These are phyloP conservation scores for Tauraco hartlaubi DNA, from an alignment of 2,797 vertebrate species.

Conservation along the genomic window DNA sequence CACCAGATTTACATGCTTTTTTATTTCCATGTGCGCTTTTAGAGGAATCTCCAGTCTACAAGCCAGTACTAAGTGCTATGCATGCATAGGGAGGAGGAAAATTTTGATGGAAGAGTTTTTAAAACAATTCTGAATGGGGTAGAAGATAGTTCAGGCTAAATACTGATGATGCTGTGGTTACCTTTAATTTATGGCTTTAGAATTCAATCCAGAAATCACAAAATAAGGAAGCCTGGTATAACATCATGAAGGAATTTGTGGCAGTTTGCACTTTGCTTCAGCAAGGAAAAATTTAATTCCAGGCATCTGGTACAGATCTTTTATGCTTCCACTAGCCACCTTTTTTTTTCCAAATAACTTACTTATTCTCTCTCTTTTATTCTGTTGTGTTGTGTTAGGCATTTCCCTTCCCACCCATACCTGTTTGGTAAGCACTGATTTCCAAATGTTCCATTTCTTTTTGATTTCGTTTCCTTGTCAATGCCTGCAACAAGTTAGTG, in stretches of 20 bases:
- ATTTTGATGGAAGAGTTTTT: background rate
- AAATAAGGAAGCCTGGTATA: background rate
- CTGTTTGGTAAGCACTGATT: background rate
- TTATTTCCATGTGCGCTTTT: background rate
- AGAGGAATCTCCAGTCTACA: background rate
- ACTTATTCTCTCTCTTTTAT: background rate
- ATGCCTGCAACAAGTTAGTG: background rate
- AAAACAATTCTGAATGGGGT: background rate
- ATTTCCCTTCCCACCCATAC: background rate
- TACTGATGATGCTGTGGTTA: background rate
- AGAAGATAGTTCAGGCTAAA: background rate
- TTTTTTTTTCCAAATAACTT: background rate
- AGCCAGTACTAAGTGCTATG: background rate
- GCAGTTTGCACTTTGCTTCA: background rate
- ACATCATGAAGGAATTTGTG: background rate
- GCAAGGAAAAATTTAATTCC: background rate
- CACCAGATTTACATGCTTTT: background rate
- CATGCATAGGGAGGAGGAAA: background rate
- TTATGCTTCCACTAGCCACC: background rate
- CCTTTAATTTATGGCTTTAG: background rate
- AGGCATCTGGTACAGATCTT: background rate
- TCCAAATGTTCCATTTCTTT: background rate
- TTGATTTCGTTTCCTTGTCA: background rate
- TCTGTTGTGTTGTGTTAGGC: background rate
- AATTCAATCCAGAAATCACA: background rate